phyloP scores from a whole-genome alignment of 2,797 vertebrate species.

The Danionella dracula region DNA sequence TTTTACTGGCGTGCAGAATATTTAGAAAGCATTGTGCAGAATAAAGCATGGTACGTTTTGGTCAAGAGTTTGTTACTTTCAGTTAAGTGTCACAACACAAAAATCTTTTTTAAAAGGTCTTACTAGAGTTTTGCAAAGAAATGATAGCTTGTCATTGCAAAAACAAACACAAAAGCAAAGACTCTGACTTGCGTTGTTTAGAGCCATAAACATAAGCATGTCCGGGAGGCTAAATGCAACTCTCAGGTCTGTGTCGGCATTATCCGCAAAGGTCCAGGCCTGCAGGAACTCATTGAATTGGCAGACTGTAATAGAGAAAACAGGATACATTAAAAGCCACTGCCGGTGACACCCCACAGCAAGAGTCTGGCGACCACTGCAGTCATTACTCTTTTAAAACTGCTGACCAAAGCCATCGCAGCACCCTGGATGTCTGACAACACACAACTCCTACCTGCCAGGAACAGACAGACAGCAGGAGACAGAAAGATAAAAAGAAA shows the following conservation, averaged over 20 bases:
- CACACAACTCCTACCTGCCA: slow-evolving; percentile 49
- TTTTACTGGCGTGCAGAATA: too few species aligned
- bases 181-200: background rate
- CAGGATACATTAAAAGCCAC: slow-evolving; percentile 61
- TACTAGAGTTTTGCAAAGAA: too few species aligned
- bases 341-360: slow-evolving; percentile 62
- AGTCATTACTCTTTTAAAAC: slow-evolving; percentile 70
- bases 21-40: too few species aligned
- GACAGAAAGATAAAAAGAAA: slow-evolving; percentile 24
- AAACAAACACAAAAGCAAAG: background rate
- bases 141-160: too few species aligned
- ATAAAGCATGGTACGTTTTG: too few species aligned
- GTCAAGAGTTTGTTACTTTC: too few species aligned
- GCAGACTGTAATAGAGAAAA: slow-evolving; percentile 52
- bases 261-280: slow-evolving; percentile 10
- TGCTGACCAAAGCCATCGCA: slow-evolving; percentile 69
- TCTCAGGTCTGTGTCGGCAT: slow-evolving; percentile 3
- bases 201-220: slow-evolving; percentile 8
- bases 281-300: slow-evolving; percentile 30
- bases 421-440: slow-evolving; percentile 57
- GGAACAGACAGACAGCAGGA: slow-evolving; percentile 19
- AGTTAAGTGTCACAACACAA: too few species aligned
- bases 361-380: slow-evolving; percentile 55
- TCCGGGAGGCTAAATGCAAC: background rate
- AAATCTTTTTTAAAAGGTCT: too few species aligned